Percentiles rank a stretch among this genome's conserved stretches.
Conservation (phyloP, 2,888 invertebrate genomes). For the Lithophane ornitopus region DNA sequence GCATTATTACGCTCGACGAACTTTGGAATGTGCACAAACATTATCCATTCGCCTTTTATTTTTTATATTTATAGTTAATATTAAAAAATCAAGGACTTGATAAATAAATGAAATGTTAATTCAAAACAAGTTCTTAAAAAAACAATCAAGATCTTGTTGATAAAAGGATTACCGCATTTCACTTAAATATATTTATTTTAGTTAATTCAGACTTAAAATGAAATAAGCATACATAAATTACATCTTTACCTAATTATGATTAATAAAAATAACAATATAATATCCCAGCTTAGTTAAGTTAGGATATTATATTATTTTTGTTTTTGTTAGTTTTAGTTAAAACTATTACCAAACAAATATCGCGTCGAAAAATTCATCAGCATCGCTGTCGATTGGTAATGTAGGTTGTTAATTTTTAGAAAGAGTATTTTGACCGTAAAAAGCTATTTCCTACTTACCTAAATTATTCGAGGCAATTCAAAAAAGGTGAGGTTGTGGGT, state of each 20-base stretch:
- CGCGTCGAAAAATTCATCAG: not conserved
- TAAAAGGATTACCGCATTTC: constrained; percentile 8
- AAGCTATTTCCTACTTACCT: no score
- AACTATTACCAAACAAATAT: not conserved
- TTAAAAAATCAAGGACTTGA: not conserved
- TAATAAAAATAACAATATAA: not conserved
- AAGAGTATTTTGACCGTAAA: no score
- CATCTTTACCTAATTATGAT: not conserved
- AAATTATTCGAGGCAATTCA: no score
- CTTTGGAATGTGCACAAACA: not conserved
- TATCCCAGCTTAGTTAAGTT: not conserved
- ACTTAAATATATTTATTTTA: constrained; percentile 2
- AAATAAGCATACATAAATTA: not conserved
- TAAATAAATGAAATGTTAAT: not conserved
- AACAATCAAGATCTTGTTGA: constrained; percentile 12
- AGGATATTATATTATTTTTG: no score
- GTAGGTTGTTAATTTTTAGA: no score
- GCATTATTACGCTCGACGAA: not conserved
- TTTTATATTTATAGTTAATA: not conserved
- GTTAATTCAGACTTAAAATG: not conserved
- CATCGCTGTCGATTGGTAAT: not conserved
- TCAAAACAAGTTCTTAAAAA: not conserved
- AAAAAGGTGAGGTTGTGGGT: no score
- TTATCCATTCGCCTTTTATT: not conserved
- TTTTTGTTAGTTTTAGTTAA: not conserved